A percentile compares a stretch with the other conserved stretches of the same genome.
Evolutionary conservation across 2,888 invertebrate genomes (phyloP).

Genomic region (Reticulitermes lucifugus): DNA sequence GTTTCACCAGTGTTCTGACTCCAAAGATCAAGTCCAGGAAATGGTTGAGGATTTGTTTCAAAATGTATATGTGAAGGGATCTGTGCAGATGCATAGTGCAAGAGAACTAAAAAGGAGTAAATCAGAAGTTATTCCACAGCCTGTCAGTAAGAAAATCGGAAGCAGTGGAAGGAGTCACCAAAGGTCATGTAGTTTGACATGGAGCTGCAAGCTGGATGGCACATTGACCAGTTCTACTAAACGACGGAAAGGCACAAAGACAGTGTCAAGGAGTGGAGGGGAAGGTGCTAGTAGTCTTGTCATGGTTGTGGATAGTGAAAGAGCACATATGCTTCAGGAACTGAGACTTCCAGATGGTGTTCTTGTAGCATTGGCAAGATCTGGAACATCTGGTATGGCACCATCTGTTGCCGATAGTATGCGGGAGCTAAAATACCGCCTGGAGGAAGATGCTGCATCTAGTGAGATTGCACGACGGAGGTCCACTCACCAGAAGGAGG

Average conservation of each 20-base stretch:
- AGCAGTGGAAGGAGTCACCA: slow-evolving; percentile 68
- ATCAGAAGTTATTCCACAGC: slow-evolving; percentile 69
- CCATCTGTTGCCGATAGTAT: slow-evolving; percentile 57
- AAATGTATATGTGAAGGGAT: slow-evolving; percentile 16
- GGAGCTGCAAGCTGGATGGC: slow-evolving; percentile 78
- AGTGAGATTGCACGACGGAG: slow-evolving; percentile 33
- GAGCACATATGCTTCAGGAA: slow-evolving; percentile 58
- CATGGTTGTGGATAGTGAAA: slow-evolving; percentile 31
- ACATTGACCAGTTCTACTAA: slow-evolving; percentile 74
- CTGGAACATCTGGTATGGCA: slow-evolving; percentile 58
- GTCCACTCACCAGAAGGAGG: slow-evolving; percentile 57
- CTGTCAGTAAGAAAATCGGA: slow-evolving; percentile 34
- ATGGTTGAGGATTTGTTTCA: slow-evolving; percentile 66
- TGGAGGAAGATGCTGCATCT: slow-evolving; percentile 46
- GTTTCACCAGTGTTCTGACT: slow-evolving; percentile 62
- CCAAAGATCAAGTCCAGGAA: slow-evolving; percentile 66
- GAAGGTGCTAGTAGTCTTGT: slow-evolving; percentile 36
- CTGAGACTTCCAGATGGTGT: slow-evolving; percentile 65
- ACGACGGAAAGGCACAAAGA: slow-evolving; percentile 72
- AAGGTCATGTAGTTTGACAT: slow-evolving; percentile 75
- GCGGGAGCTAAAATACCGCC: slow-evolving; percentile 59
- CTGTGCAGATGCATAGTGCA: slow-evolving; percentile 56
- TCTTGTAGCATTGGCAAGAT: slow-evolving; percentile 62
- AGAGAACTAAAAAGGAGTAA: slow-evolving; percentile 75
- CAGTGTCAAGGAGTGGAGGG: slow-evolving; percentile 21